A percentile compares a stretch with the other conserved stretches of the same genome.
Conservation (phyloP, 2,113 vertebrate genomes). For the Rissa tridactyla region DNA sequence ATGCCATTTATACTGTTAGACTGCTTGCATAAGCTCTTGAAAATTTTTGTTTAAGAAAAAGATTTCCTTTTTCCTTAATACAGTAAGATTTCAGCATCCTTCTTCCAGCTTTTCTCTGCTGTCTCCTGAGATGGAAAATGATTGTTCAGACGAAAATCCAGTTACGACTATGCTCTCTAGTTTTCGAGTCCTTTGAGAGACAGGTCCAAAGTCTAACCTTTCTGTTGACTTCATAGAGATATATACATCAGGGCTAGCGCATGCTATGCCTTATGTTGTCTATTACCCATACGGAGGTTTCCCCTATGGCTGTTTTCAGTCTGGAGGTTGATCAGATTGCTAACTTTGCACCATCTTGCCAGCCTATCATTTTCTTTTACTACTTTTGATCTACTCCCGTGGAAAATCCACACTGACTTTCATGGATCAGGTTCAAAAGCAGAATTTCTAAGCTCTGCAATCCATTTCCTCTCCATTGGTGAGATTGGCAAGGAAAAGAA, state of each 20-base stretch:
- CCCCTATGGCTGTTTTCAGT: neutral
- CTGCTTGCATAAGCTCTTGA: neutral
- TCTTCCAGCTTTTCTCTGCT: neutral
- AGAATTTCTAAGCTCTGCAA: neutral
- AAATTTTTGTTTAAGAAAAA: neutral
- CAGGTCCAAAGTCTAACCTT: neutral
- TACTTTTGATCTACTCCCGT: neutral
- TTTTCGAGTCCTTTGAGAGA: neutral
- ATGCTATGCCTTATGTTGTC: neutral
- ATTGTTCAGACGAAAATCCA: neutral
- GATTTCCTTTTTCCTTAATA: neutral
- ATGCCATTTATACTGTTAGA: neutral
- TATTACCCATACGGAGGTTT: neutral
- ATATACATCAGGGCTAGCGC: neutral
- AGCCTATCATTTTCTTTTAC: neutral
- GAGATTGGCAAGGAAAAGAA: neutral
- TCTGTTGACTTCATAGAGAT: neutral
- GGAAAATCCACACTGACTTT: neutral
- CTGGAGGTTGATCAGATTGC: neutral
- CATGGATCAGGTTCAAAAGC: neutral
- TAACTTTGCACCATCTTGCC: neutral
- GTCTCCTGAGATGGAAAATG: neutral
- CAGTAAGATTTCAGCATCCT: neutral
- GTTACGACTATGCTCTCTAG: neutral
- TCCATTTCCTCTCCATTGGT: neutral